These are phyloP conservation scores for Neodon shergylaensis DNA, from an alignment of 2,113 vertebrate species.

Conservation along the genomic window DNA sequence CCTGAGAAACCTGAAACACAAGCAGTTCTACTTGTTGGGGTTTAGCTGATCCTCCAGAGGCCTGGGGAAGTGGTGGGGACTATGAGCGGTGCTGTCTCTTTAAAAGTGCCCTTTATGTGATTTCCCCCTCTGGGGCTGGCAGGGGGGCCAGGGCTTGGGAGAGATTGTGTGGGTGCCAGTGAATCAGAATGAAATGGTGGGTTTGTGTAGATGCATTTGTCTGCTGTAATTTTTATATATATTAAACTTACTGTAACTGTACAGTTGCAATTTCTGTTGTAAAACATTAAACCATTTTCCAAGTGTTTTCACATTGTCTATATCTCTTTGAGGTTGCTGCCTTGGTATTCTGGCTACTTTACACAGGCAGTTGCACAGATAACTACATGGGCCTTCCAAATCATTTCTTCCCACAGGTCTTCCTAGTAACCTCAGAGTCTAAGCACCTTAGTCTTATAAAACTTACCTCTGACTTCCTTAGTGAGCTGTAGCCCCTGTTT, in stretches of 20 bases:
- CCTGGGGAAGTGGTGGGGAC: constrained; percentile 69
- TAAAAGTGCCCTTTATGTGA: constrained; percentile 85
- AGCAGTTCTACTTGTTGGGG: constrained; percentile 78
- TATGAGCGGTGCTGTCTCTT: constrained; percentile 89
- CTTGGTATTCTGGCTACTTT: not conserved
- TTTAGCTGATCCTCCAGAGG: constrained; percentile 73
- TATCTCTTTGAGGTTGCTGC: constrained; percentile 46
- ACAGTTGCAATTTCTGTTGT: constrained; percentile 99
- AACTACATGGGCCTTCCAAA: accelerated
- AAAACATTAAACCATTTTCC: constrained; percentile 99
- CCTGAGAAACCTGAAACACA: constrained; percentile 78
- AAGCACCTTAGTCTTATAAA: too few species aligned
- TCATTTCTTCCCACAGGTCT: not conserved
- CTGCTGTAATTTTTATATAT: constrained; percentile 99
- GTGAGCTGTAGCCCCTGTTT: not conserved
- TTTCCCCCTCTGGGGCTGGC: constrained; percentile 79
- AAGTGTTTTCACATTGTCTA: constrained; percentile 95
- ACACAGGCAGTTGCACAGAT: not conserved
- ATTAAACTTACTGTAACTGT: constrained; percentile 99
- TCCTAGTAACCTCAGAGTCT: not conserved
- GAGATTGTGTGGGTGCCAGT: constrained; percentile 95
- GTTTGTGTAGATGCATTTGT: constrained; percentile 98
- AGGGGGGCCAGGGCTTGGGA: constrained; percentile 86
- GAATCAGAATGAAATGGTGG: constrained; percentile 97
- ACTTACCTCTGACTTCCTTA: accelerated